Base-by-base conservation (phyloP, 2,797 vertebrate species). In the Enteromius fasciolatus region DNA sequence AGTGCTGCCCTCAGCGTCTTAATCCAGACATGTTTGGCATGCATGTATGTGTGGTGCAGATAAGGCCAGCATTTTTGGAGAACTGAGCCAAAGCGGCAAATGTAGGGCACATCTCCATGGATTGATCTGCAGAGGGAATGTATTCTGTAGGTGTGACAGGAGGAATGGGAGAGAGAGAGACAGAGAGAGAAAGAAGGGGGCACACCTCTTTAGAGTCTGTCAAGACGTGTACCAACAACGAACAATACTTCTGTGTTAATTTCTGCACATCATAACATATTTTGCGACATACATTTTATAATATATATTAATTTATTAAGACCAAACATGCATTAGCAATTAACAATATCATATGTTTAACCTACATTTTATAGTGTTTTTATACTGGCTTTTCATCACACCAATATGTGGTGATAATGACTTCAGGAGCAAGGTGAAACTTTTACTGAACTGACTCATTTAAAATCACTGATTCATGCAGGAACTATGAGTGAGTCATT, bases 41-140 rank as follows among this genome's bases (percentile, higher is more conserved):
- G 84, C 76, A 79, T 76, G 88, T 68, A 89, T 89, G 89, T 80
- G 81, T 78, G 67, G 69, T 59, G 44, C 64, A 88, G 89, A 90
- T 90, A 91, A 89, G 89, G 64, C 41, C 52, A 75, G 67, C 46
- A 69, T 78, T 78, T 86, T 64, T 82, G 31, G 12, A 54, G 69
- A 84, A 74, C 61, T 80, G 63, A 81, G 83, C 85, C 84, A 84
- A 64, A 59, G 75, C 76, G 64, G 86, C 76, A 81, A 90, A 90
- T 90, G 85, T 91, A 90, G 90, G 87, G 75, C 90, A 89, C 86
- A 88, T 88, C 89, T 90, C 88, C 66, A 77, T 83, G 87, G 89
- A 89, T 88, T 87, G 89, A 91, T 89, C 88, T 89, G 88, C 85
- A 84, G 72, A 83, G 86, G 88, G 64, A 87, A 81, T 76, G 84